Conservation (phyloP, 92 coral and sea anemone species). For the Isaurus tuberculatus region DNA sequence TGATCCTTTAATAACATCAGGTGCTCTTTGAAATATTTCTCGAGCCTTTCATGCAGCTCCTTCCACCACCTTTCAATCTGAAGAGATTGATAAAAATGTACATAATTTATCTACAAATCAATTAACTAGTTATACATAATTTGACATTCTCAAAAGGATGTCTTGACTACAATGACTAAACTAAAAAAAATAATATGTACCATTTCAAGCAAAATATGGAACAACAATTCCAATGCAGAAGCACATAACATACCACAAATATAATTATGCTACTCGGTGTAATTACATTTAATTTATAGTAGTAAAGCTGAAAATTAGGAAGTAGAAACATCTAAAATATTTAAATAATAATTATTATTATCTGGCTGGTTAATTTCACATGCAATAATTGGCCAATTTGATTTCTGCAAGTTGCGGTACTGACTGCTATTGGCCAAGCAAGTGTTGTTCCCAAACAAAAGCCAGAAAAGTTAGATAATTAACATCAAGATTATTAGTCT, state of each 20-base stretch:
- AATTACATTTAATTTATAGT: slow-evolving; percentile 14
- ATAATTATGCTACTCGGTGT: slow-evolving; percentile 27
- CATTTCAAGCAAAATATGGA: not conserved
- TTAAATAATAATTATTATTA: slow-evolving; percentile 15
- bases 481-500: slow-evolving; percentile 30
- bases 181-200: not conserved
- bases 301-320: slow-evolving; percentile 28
- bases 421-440: slow-evolving; percentile 41
- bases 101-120: slow-evolving; percentile 20
- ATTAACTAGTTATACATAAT: slow-evolving; percentile 24
- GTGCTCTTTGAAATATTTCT: slow-evolving; percentile 53
- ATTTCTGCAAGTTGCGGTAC: slow-evolving; percentile 30
- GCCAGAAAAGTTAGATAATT: slow-evolving; percentile 31
- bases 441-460: slow-evolving; percentile 28
- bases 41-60: slow-evolving; percentile 11
- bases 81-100: slow-evolving; percentile 26
- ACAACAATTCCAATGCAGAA: slow-evolving; percentile 18
- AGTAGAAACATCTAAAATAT: slow-evolving; percentile 27
- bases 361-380: slow-evolving; percentile 16
- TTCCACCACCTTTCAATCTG: slow-evolving; percentile 21
- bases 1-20: slow-evolving; percentile 41
- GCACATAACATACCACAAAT: slow-evolving; percentile 7
- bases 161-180: slow-evolving; percentile 24
- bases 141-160: slow-evolving; percentile 25
- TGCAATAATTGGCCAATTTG: slow-evolving; percentile 20